phyloP scores from a whole-genome alignment of 2,888 invertebrate species.

The Rhagonycha fulva region DNA sequence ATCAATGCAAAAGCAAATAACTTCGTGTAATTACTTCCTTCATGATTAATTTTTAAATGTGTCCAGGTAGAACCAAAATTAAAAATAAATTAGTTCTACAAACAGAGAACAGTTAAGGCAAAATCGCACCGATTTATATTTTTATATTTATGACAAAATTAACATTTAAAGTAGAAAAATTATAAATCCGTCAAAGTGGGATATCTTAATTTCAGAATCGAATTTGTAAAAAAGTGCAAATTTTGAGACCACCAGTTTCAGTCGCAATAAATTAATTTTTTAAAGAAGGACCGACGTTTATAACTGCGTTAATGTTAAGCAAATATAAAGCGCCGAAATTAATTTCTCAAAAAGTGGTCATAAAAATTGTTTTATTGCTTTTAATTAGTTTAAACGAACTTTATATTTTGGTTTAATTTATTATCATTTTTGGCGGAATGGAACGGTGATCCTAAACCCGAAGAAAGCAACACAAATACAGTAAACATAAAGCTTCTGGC shows the following conservation, averaged over 20 bases:
- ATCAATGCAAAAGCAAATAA: neutral
- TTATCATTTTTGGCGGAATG: neutral
- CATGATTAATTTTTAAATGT: neutral
- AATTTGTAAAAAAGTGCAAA: neutral
- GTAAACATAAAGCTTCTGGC: slow-evolving; percentile 6
- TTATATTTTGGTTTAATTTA: neutral
- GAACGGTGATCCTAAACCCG: neutral
- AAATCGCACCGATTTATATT: neutral
- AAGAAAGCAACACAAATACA: neutral
- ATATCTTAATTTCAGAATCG: neutral
- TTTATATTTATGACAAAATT: neutral
- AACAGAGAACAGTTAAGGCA: neutral
- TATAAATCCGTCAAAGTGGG: neutral
- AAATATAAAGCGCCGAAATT: neutral
- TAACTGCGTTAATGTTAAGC: neutral
- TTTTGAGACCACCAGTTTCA: neutral
- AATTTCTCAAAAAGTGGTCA: neutral
- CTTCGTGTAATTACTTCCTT: neutral
- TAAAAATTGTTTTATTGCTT: neutral
- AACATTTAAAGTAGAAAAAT: neutral
- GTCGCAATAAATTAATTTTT: neutral
- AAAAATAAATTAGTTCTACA: neutral
- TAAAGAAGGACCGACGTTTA: neutral
- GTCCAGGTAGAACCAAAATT: neutral
- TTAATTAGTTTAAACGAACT: neutral